Base-by-base conservation (phyloP, 1,140 invertebrate species). In the Saxidomus purpurata region DNA sequence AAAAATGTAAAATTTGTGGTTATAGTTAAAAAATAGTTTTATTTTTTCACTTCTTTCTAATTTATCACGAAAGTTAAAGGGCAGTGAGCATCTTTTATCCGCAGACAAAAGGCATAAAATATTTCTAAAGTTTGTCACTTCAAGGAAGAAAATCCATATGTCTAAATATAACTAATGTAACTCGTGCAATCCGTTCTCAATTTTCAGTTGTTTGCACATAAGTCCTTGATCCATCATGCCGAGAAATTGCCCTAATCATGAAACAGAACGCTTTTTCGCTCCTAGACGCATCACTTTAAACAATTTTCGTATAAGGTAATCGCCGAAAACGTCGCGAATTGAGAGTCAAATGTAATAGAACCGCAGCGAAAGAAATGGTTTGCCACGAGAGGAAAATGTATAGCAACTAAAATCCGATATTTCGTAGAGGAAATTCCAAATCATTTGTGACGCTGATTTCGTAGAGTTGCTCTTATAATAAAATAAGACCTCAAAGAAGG, bases 401-500 rank as follows among this genome's bases (percentile, higher is more conserved):
- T 31, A 36, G 22, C 13, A 38, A 40, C 67, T 38, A 71, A 71
- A 71, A 71, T 71, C 67, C 67, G 28, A 71, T 71, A 71, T 71
- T 71, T 71, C 15, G 67, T 38, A 36, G 25, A 28, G 25, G 15
- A 71, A 71, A 38, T n/a, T 38, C 67, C 34, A 71, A 71, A 71
- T 71, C 25, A 36, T 19, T 4, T 38, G 22, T 71, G 67, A 38
- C 67, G 67, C 67, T 38, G 67, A 71, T 71, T 71, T 71, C 28
- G 3, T 67, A 67, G 28, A 31, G 28, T 67, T 67, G 3, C 28
- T 67, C 61, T 31, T 31, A 67, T 67, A 67, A 67, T 31, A 67
- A 31, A 31, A 67, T 31, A 25, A 67, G n/a, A n/a, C 19, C 25
- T 25, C 61, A 2, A 36, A 3, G 28, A 25, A 9, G 61, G 8